Conservation (phyloP, 1,140 invertebrate species). For the Scaptomyza hsui region DNA sequence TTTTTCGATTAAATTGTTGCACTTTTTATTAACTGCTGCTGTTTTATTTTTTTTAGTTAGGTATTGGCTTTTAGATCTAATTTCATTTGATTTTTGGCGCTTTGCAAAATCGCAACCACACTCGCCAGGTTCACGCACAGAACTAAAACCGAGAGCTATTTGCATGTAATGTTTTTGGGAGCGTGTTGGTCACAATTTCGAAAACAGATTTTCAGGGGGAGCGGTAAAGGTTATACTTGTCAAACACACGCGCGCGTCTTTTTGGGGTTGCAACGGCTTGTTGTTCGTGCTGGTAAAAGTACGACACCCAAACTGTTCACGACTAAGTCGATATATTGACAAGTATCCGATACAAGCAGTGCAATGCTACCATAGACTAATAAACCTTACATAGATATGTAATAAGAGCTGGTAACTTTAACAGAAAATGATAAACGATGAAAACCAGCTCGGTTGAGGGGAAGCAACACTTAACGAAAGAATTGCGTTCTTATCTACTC, state of each 20-base stretch:
- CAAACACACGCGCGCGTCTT: slow-evolving; percentile 12
- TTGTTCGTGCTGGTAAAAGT: not conserved
- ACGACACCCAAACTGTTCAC: not conserved
- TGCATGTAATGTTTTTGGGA: slow-evolving; percentile 5
- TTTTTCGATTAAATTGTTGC: not conserved
- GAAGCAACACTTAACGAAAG: no score
- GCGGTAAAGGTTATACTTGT: slow-evolving; percentile 2
- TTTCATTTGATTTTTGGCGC: slow-evolving; percentile 34
- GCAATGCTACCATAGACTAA: not conserved
- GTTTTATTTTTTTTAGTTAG: slow-evolving; percentile 26
- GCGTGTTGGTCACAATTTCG: slow-evolving; percentile 31
- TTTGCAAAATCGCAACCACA: slow-evolving; percentile 63
- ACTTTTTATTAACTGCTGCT: slow-evolving; percentile 14
- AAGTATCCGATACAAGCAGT: not conserved
- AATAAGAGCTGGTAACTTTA: no score
- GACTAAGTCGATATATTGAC: slow-evolving; percentile 10
- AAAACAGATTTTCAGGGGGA: slow-evolving; percentile 14
- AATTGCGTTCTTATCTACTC: no score
- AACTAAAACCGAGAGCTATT: slow-evolving; percentile 51
- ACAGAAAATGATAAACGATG: no score
- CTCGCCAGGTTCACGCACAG: slow-evolving; percentile 68
- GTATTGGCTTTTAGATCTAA: slow-evolving; percentile 41
- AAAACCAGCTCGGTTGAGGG: no score
- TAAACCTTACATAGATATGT: slow-evolving; percentile 18
- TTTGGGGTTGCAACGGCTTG: slow-evolving; percentile 15